Evolutionary conservation across 2,113 vertebrate genomes (phyloP).

Genomic region (Colistium nudipinnis): DNA sequence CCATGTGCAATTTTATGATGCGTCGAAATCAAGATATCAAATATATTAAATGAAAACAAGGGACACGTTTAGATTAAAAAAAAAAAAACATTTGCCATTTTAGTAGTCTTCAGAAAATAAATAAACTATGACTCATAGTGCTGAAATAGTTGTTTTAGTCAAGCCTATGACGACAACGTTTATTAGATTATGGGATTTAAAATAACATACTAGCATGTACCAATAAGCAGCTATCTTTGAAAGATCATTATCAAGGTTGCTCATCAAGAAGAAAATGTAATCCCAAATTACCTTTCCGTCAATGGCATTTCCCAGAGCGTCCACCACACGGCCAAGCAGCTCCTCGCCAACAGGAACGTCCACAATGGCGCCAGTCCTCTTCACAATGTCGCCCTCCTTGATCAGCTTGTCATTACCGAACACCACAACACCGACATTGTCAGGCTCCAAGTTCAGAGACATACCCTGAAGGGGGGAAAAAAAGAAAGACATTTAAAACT

Average conservation of each 20-base stretch:
- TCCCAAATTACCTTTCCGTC: conserved; percentile 90
- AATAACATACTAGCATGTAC: background rate
- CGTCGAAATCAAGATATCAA: too few species aligned
- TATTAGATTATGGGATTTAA: too few species aligned
- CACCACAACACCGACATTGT: conserved; percentile 99
- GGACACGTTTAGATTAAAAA: too few species aligned
- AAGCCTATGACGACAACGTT: too few species aligned
- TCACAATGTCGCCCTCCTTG: conserved; percentile 97
- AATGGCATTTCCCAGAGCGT: conserved; percentile 95
- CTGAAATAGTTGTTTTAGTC: too few species aligned
- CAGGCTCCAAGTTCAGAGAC: conserved; percentile 99
- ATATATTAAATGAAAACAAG: too few species aligned
- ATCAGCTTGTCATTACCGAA: conserved; percentile 99
- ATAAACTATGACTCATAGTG: too few species aligned
- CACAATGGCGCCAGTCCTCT: conserved; percentile 97
- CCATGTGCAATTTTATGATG: background rate
- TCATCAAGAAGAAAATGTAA: background rate
- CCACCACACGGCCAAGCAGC: conserved; percentile 95
- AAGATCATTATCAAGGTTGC: background rate
- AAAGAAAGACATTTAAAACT: background rate
- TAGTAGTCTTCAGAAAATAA: too few species aligned
- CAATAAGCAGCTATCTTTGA: background rate
- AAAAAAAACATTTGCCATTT: too few species aligned
- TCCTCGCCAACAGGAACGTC: conserved; percentile 96
- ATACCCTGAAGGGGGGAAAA: conserved; percentile 85